Percentiles rank a stretch among this genome's conserved stretches.
phyloP scores from a whole-genome alignment of 2,888 invertebrate genomes.

The Hemaris fuciformis region DNA sequence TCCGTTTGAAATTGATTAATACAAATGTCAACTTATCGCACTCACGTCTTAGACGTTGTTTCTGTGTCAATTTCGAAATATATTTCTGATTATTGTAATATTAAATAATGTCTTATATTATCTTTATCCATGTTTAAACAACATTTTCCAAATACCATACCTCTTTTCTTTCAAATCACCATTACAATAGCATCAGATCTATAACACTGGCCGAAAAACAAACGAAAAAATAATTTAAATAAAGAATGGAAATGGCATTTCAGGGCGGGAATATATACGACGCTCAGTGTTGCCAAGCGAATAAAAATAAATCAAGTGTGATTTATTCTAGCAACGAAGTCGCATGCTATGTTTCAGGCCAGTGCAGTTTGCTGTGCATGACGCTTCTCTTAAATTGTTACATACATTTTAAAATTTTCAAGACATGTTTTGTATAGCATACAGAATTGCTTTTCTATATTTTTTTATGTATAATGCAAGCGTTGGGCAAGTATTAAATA shows the following conservation, averaged over 20 bases:
- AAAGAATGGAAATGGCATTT: slow-evolving; percentile 55
- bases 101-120: not conserved
- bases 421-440: not conserved
- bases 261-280: slow-evolving; percentile 46
- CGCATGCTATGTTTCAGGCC: slow-evolving; percentile 49
- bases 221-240: slow-evolving; percentile 57
- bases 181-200: not conserved
- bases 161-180: not conserved
- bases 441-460: not conserved
- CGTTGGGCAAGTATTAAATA: not conserved
- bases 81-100: no score
- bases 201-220: slow-evolving; percentile 28
- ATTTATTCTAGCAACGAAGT: slow-evolving; percentile 68
- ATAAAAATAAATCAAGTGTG: slow-evolving; percentile 79
- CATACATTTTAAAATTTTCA: slow-evolving; percentile 39
- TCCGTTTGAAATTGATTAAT: slow-evolving; percentile 8
- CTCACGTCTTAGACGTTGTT: not conserved
- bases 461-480: not conserved
- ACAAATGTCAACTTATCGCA: not conserved
- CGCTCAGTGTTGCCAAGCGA: slow-evolving; percentile 65
- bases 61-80: no score
- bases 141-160: not conserved
- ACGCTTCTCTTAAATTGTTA: slow-evolving; percentile 41
- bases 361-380: slow-evolving; percentile 50
- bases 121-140: no score